Conservation (phyloP, 2,113 vertebrate genomes). For the Mirza zaza region DNA sequence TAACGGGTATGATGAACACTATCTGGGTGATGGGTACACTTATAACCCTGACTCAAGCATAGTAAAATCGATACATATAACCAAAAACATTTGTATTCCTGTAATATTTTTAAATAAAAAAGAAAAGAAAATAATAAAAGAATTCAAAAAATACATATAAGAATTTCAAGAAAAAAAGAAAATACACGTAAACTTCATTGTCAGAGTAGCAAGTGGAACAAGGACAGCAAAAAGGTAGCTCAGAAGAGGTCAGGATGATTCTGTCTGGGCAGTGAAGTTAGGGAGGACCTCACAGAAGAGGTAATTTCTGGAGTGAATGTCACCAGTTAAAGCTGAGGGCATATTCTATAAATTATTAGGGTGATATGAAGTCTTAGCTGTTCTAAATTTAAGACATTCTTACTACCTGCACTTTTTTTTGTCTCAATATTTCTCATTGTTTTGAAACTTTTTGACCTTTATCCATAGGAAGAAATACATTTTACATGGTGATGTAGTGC, state of each 20-base stretch:
- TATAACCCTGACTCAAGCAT: too few relatives aligned
- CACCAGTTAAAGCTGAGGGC: conserved; percentile 28
- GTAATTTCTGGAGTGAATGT: neutral
- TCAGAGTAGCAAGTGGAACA: neutral
- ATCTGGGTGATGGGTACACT: too few relatives aligned
- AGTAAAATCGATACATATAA: too few relatives aligned
- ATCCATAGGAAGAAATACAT: neutral
- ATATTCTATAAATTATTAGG: neutral
- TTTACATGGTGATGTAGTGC: neutral
- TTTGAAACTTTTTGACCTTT: conserved; percentile 25
- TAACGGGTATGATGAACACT: too few relatives aligned
- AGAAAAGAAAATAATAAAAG: too few relatives aligned
- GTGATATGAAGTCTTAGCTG: neutral
- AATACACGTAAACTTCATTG: neutral
- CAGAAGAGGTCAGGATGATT: neutral
- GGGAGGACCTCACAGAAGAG: neutral
- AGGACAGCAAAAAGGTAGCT: neutral
- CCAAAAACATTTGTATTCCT: too few relatives aligned
- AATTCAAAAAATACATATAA: too few relatives aligned
- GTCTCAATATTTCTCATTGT: neutral
- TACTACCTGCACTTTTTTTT: neutral
- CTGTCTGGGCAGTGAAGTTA: neutral
- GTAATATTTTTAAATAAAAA: too few relatives aligned
- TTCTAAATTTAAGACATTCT: neutral
- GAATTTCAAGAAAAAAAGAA: neutral